Evolutionary conservation across 1,140 invertebrate genomes (phyloP), one percentile per base, ranked within the genome.

Genomic region (Drosophila orosa): DNA sequence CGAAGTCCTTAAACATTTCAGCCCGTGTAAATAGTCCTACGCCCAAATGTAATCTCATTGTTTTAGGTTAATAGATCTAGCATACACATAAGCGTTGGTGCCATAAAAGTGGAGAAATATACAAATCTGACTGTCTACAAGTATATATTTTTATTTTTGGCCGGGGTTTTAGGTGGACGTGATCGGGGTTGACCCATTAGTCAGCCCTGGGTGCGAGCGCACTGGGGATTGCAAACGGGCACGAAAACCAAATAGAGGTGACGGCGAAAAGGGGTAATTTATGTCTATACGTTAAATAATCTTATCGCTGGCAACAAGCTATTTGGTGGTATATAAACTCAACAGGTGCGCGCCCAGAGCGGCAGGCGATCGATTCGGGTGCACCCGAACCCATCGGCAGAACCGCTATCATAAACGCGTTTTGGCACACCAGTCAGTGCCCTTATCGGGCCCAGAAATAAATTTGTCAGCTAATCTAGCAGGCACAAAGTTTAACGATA

Each of bases 41-140:
- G 27, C 45, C 45, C 47, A 44, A 65, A 44, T 63, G 73, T 80
- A 91, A 90, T 91, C 90, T 91, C 90, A 91, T 89, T 86, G 75
- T 83, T 83, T 40, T 72, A 78, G 48, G 45, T 48, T 48, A 48
- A 58, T 44, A 24, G 12, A 42, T 45, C 5, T 63, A 63, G 10
- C 45, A 31, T 56, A 65, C 5, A 8, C 45, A 45, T 77, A 83
- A 76, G 63, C 25, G 42, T 78, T 82, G 80, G 90, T 91, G 90
- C 82, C 85, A 91, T 90, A 84, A 74, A 54, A 83, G 44, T 66
- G 52, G 55, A 61, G 19, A 81, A 54, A 79, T 82, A 87, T 79
- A 86, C 63, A 80, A 89, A 76, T 48, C 45, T 72, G 50, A 78
- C 27, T 65, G 60, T 79, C 52, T 27, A 24, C 19, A 60, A 62